Base-by-base conservation (phyloP, 2,888 invertebrate species). In the Scaptomyza parva region DNA sequence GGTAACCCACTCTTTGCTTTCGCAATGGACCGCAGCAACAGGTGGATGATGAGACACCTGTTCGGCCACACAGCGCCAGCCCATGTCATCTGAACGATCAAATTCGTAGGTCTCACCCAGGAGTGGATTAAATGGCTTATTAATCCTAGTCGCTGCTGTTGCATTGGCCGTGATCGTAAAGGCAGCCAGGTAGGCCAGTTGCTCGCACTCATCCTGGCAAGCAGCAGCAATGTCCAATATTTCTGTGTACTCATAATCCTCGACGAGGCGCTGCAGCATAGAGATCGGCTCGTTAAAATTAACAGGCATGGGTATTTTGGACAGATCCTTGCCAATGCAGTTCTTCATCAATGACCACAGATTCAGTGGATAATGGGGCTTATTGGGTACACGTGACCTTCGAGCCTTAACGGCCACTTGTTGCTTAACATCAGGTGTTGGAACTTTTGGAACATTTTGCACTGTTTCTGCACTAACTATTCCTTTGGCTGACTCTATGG, bases 281-380 rank as follows among this genome's bases (percentile, higher is more conserved):
- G 99, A 99, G 75, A 99, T 93, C 20, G 99, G 99, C 92, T 99
- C 99, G 90, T 97, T 99, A 92, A 99, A 99, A 93, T 99, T 99
- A 44, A 99, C 99, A 39, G 99, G 99, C 96, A 99, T 99, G 5
- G 99, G 99, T 85, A 99, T 99, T 93, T 99, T 99, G 17, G 98
- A 97, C 68, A 99, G 93, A 92, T 99, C 99, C 92, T 99, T 99
- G 73, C 99, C 99, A 90, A 99, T 99, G 91, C 99, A 99, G 92
- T 99, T 99, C 92, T 99, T 99, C 98, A 99, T 99, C 87, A 99
- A 98, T 82, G 97, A 97, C 99, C 99, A 99, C 52, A 99, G 93
- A 90, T 97, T 99, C 33, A 99, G 94, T 55, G 98, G 98, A 92
- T 97, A 96, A 92, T 97, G 96, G 45, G 98, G 98, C 91, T 98